phyloP scores from a whole-genome alignment of 2,113 vertebrate species.

The Triplophysa rosa region DNA sequence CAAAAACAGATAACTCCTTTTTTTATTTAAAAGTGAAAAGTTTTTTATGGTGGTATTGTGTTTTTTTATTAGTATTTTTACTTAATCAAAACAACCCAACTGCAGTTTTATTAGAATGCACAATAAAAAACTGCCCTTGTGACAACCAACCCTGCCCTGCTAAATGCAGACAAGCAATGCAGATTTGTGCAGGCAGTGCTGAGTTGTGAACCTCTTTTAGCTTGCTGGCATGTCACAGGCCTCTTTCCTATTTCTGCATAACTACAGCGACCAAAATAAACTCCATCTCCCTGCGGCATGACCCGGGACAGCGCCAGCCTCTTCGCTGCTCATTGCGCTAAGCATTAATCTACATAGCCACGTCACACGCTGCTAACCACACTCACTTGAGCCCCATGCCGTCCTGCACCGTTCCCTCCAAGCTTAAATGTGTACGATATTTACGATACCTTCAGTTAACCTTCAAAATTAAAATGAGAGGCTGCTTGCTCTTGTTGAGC shows the following conservation, averaged over 20 bases:
- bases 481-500: not conserved
- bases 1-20: too few relatives aligned
- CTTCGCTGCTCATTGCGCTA: constrained; percentile 11
- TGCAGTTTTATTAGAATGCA: too few relatives aligned
- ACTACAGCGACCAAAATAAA: constrained; percentile 34
- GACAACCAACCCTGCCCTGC: too few relatives aligned
- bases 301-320: constrained; percentile 19
- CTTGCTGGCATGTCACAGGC: constrained; percentile 20
- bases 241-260: constrained; percentile 20
- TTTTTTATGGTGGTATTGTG: too few relatives aligned
- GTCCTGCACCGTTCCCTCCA: too few relatives aligned
- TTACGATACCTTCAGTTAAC: not conserved
- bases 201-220: not conserved
- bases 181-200: not conserved
- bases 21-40: too few relatives aligned
- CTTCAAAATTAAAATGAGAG: not conserved
- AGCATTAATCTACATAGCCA: constrained; percentile 22
- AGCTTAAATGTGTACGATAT: too few relatives aligned
- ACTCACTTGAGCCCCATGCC: too few relatives aligned
- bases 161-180: not conserved
- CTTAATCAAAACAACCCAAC: too few relatives aligned
- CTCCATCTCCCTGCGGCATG: constrained; percentile 33
- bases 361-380: constrained; percentile 18
- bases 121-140: too few relatives aligned
- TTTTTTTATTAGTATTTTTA: too few relatives aligned